Evolutionary conservation across 2,797 vertebrate species (phyloP), one percentile per base, ranked within the genome.

Genomic region (Sebastes oblongus): DNA sequence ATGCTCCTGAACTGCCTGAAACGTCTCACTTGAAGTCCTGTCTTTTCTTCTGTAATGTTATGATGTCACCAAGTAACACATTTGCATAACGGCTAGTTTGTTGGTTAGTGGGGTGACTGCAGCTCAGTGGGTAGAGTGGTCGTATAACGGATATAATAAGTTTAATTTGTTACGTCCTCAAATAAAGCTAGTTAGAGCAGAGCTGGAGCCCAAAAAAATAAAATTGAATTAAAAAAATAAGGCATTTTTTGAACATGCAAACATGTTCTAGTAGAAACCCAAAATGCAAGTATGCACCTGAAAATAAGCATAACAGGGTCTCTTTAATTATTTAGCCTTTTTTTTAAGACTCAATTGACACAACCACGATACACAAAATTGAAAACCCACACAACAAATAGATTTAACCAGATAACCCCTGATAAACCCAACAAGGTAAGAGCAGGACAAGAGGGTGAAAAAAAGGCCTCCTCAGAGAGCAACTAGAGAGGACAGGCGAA

Each of bases 401-500:
- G 46, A 42, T 62, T 1, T 10, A 36, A 0, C 72, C 2, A 59
- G 68, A 29, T 10, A 10, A 29, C 54, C 58, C 27, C 25, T 61
- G 20, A 61, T 64, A 42, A 42, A 54, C 2, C 2, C 42, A 30
- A 20, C 8, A 20, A 75, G 52, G 55, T 67, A 82, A 74, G 58
- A 22, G 52, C 54, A 70, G 74, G 34, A 54, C 52, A 68, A 64
- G 22, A 75, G 9, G 54, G 36, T 32, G 10, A 8, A 14, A 61
- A n/a, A 75, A 78, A 80, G 32, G 20, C 32, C 50, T 20, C 22
- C 52, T 61, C 50, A 14, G 67, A 77, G 62, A 89, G 77, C 60
- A 81, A 77, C 76, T n/a, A 11, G 77, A 78, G 78, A 81, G 85
- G 82, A 89, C 83, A 81, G 75, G 71, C 69, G 54, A 92, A 94